Base-by-base conservation (phyloP, 2,113 vertebrate genomes). In the Saguinus imperator region DNA sequence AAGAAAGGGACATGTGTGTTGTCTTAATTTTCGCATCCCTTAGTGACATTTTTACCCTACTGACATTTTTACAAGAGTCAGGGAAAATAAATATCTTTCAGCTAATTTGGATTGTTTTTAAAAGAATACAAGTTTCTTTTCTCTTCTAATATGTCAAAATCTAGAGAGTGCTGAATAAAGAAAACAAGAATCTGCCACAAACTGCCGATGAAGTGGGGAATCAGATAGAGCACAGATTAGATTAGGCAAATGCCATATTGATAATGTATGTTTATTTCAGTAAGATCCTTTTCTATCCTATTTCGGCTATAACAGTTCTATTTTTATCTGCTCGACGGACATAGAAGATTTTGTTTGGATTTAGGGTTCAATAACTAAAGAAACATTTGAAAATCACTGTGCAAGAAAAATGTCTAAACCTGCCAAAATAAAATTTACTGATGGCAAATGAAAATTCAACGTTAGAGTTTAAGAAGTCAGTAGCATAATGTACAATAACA, bases 31-130 rank as follows among this genome's bases (percentile, higher is more conserved):
- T 96, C 61, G 48, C n/a, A 89, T 68, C 37, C 37, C 55, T 14
- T 61, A 37, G 29, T 97, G 90, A 88, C 43, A 89, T 57, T 94
- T 96, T 94, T 43, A 91, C 12, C 61, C 61, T 64, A 37, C 35
- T 96, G 92, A 88, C 43, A 91, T 57, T 94, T 96, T 95, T 45
- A 91, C 8, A 94, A 88, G 70, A 85, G 37, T 92, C 45, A 94
- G 55, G 89, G 35, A 61, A 96, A 95, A 76, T 52, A 72, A 92
- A 91, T 83, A 58, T 84, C 32, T 58, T 45, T 68, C 50, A 18
- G 40, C 48, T 84, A 90, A 90, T 77, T 91, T 82, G 80, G 25
- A 27, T 91, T 37, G 14, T 88, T 80, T 66, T 7, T 25, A 17
- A 1, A 57, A 97, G 50, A 95, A 83, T 43, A 14, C 58, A 20